Percentiles rank a stretch among this genome's conserved stretches.
Conservation (phyloP, 2,888 invertebrate species). For the Alviniconcha strummeri region DNA sequence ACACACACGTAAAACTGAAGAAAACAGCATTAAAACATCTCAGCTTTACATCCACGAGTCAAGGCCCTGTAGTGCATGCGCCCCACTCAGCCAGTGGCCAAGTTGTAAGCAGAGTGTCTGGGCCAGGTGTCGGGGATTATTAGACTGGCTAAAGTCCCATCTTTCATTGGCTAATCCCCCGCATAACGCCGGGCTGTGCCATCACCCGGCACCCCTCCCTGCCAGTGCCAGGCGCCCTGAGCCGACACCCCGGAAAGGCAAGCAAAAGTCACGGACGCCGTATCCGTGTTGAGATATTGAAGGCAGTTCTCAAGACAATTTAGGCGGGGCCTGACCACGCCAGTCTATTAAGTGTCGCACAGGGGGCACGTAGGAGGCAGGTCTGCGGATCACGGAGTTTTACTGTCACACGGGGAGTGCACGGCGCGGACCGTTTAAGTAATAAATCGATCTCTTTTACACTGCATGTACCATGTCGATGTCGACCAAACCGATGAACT, state of each 20-base stretch:
- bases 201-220: slow-evolving; percentile 17
- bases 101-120: no score
- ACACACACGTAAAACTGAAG: background rate
- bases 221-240: background rate
- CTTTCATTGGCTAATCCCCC: slow-evolving; percentile 23
- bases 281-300: background rate
- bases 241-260: background rate
- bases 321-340: background rate
- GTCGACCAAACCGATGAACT: no score
- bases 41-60: background rate
- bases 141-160: slow-evolving; percentile 7
- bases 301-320: background rate
- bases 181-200: slow-evolving; percentile 4
- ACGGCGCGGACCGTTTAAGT: no score
- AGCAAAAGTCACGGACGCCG: slow-evolving; percentile 6
- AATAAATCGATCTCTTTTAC: no score
- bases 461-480: no score
- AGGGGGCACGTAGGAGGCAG: no score
- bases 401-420: no score
- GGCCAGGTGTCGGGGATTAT: slow-evolving; percentile 26
- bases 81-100: no score
- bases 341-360: background rate
- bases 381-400: no score
- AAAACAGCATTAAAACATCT: background rate
- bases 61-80: background rate